phyloP scores from a whole-genome alignment of 2,113 vertebrate species.

The Bos indicus region DNA sequence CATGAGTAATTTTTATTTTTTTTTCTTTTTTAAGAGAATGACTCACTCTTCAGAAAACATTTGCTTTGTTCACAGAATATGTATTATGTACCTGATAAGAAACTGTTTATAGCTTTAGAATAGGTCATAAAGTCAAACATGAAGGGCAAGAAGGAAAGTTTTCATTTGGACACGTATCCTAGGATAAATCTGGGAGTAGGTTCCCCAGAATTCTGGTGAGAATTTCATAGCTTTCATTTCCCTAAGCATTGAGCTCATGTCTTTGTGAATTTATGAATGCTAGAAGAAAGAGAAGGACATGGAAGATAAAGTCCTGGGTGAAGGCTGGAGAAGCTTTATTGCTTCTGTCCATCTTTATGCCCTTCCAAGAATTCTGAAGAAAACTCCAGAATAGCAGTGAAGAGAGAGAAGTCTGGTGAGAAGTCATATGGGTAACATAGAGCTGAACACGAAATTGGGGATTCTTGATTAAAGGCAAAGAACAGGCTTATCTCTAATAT shows the following conservation, averaged over 20 bases:
- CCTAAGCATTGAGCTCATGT: not conserved
- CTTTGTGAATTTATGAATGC: not conserved
- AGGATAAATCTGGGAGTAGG: not conserved
- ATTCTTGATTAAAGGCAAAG: slow-evolving; percentile 10
- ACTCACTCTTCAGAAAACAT: slow-evolving; percentile 23
- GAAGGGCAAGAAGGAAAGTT: not conserved
- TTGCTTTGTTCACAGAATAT: not conserved
- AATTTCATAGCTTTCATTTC: not conserved
- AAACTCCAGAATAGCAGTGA: not conserved
- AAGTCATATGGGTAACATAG: not conserved
- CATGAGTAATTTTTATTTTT: slow-evolving; percentile 8
- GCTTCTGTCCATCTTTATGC: not conserved
- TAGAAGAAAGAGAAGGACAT: not conserved
- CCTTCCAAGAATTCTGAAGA: not conserved
- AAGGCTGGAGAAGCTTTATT: not conserved
- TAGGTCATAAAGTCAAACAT: not conserved
- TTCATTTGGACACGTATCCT: not conserved
- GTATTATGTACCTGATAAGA: not conserved
- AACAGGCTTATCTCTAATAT: not conserved
- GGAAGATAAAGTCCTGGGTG: not conserved
- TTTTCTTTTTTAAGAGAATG: not conserved
- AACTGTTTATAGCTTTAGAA: not conserved
- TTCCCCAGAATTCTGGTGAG: not conserved
- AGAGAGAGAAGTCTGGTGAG: not conserved
- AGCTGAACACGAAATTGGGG: not conserved